phyloP scores from a whole-genome alignment of 2,113 vertebrate species.

The Myocastor coypus region DNA sequence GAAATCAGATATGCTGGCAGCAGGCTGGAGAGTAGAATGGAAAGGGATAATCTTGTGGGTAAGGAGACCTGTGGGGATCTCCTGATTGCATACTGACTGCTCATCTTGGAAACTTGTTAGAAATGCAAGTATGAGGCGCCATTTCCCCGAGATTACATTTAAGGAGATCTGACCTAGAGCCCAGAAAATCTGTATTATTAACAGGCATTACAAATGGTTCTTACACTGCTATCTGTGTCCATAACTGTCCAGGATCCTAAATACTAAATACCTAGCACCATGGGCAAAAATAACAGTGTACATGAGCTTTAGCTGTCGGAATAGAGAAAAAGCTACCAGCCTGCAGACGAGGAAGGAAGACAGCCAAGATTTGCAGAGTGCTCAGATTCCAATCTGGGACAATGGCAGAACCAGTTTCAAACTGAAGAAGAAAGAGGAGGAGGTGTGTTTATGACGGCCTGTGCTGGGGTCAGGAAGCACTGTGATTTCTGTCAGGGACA shows the following conservation, averaged over 20 bases:
- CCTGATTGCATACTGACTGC: not conserved
- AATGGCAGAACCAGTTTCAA: not conserved
- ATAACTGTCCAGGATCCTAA: not conserved
- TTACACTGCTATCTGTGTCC: not conserved
- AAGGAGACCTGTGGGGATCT: not conserved
- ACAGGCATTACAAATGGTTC: not conserved
- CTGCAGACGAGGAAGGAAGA: not conserved
- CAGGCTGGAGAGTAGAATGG: not conserved
- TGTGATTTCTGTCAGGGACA: not conserved
- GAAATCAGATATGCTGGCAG: not conserved
- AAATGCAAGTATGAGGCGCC: not conserved
- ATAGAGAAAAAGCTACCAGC: not conserved
- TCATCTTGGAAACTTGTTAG: not conserved
- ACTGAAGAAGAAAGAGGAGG: not conserved
- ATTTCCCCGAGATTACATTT: slow-evolving; percentile 19
- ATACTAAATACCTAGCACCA: not conserved
- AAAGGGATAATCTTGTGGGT: not conserved
- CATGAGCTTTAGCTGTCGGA: not conserved
- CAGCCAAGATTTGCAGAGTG: not conserved
- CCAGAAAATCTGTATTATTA: slow-evolving; percentile 6
- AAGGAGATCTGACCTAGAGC: not conserved
- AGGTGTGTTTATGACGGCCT: not conserved
- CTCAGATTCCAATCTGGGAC: not conserved
- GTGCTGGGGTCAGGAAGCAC: not conserved
- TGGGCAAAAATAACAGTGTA: not conserved